These are phyloP conservation scores for Bostrychus sinensis DNA, from an alignment of 2,113 vertebrate genomes.

Conservation along the genomic window DNA sequence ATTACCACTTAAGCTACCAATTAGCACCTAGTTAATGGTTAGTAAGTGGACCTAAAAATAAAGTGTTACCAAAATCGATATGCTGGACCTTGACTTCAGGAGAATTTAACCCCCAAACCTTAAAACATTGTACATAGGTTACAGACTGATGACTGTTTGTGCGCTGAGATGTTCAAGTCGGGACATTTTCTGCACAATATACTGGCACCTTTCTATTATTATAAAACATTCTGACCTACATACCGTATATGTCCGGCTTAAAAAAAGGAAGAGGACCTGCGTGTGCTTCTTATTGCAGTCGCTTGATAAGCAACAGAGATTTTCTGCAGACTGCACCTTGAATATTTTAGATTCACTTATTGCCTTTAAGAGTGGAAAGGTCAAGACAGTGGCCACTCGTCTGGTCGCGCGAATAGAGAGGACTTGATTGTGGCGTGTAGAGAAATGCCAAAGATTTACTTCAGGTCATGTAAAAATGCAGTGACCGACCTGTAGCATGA, in stretches of 20 bases:
- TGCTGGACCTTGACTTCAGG: neutral
- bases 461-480: neutral
- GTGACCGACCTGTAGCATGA: neutral
- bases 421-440: no score
- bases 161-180: neutral
- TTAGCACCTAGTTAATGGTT: no score
- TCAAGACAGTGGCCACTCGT: no score
- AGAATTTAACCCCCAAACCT: constrained; percentile 1
- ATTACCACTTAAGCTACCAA: no score
- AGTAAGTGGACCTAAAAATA: no score
- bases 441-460: constrained; percentile 7
- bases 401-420: no score
- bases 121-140: neutral
- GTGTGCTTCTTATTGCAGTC: neutral
- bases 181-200: neutral
- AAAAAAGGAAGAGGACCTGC: neutral
- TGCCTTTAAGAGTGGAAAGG: neutral
- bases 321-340: neutral
- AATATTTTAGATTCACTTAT: neutral
- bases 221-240: neutral
- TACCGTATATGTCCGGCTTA: neutral
- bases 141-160: neutral
- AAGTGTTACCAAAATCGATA: neutral
- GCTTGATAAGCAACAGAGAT: neutral
- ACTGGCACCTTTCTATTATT: neutral